phyloP scores from a whole-genome alignment of 2,797 vertebrate species.

The Pangasius sanitwongsei region DNA sequence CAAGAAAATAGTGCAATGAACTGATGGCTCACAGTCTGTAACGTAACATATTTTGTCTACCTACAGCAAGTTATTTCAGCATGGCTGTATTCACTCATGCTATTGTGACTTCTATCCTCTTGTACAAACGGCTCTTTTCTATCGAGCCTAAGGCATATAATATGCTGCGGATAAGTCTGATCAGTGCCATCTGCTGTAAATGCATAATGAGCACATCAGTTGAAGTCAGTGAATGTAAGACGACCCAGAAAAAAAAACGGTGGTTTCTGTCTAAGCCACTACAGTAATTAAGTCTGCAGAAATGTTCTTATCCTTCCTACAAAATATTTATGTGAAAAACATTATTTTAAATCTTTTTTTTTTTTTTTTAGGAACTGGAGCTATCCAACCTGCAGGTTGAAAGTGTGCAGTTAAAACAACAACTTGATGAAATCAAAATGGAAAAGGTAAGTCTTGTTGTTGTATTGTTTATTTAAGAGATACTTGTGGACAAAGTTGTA shows the following conservation, averaged over 20 bases:
- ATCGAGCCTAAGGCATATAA: not conserved
- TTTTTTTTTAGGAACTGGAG: constrained; percentile 76
- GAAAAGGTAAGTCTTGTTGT: constrained; percentile 74
- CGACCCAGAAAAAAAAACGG: not conserved
- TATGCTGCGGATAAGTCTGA: not conserved
- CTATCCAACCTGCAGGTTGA: constrained; percentile 75
- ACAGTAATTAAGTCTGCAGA: not conserved
- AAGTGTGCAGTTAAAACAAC: constrained; percentile 74
- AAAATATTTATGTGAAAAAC: not conserved
- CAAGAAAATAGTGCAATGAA: not conserved
- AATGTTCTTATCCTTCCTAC: not conserved
- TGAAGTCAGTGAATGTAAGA: not conserved
- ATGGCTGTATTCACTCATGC: not conserved
- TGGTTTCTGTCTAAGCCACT: not conserved
- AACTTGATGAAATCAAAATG: constrained; percentile 76
- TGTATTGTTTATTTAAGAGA: not conserved
- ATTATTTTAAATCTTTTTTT: not conserved
- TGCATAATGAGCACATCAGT: not conserved
- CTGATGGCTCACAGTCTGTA: not conserved
- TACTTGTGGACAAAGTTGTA: not conserved
- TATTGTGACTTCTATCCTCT: not conserved
- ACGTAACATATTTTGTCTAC: not conserved
- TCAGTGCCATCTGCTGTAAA: constrained; percentile 8
- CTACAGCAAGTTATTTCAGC: not conserved
- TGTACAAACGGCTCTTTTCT: not conserved